Base-by-base conservation (phyloP, 2,888 invertebrate species). In the Aelia acuminata region DNA sequence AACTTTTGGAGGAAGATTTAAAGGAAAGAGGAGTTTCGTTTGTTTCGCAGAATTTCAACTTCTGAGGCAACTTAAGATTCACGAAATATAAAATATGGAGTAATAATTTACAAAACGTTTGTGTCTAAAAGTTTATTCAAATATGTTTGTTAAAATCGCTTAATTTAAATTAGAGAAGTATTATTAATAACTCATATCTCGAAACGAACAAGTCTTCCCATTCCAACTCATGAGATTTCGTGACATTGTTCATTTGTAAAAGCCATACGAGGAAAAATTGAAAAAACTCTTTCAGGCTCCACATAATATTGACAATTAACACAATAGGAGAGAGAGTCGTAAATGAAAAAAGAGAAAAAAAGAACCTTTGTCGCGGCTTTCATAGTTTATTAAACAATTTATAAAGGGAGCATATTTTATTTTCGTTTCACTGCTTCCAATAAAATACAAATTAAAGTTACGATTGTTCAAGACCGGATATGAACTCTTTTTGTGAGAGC, bases 1-100 rank as follows among this genome's bases (percentile, higher is more conserved):
- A 80, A 80, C 4, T 22, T 80, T 80, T 5, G 7, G 80, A 80
- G 22, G 75, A 75, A 80, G 80, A 80, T n/a, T n/a, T 43, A 47
- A 47, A n/a, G 13, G 4, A 11, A 4, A n/a, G n/a, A 20, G 39
- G 75, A 31, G n/a, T 80, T 80, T 80, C 43, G 80, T 80, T 47
- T 80, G 80, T 80, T 80, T 3, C n/a, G n/a, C 3, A 43, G 43
- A 10, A 20, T 11, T 43, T 13, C 43, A 80, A 80, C n/a, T 80
- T 80, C 63, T 80, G 11, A n/a, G 80, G 15, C 1, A 75, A 75
- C 39, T 75, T 75, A 3, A 35, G 39, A 39, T 75, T 39, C 47
- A 10, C 80, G 43, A 80, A 47, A 43, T 43, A 80, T 10, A 43
- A 80, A 80, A 80, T 35, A 10, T n/a, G 18, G 13, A n/a, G 39